Conservation (phyloP, 2,888 invertebrate species). For the Conistra vaccinii region DNA sequence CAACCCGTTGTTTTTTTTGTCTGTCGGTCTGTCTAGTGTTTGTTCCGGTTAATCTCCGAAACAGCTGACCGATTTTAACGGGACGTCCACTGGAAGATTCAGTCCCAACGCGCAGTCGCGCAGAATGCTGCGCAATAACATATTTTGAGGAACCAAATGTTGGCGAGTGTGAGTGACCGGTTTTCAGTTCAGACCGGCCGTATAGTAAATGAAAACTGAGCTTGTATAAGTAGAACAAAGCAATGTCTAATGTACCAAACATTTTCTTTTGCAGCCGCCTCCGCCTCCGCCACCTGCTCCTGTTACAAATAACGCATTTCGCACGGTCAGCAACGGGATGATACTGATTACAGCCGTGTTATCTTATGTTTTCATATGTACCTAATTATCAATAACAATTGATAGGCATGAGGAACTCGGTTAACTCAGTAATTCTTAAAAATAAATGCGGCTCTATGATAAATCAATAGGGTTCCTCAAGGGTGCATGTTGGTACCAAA, state of each 20-base stretch:
- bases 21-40: no score
- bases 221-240: not conserved
- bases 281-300: accelerated
- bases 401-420: not conserved
- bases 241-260: not conserved
- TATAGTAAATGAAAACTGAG: not conserved
- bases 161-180: no score
- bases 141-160: no score
- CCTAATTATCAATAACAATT: slow-evolving; percentile 14
- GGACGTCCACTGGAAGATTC: no score
- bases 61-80: no score
- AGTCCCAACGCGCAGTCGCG: no score
- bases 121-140: no score
- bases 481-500: slow-evolving; percentile 20
- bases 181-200: no score
- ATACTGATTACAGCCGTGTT: slow-evolving; percentile 24
- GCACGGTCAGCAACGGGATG: slow-evolving; percentile 20
- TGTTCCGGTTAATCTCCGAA: no score
- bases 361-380: slow-evolving; percentile 46
- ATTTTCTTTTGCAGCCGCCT: not conserved
- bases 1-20: no score
- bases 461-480: slow-evolving; percentile 5
- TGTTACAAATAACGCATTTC: slow-evolving; percentile 16
- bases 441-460: not conserved
- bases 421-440: slow-evolving; percentile 10